phyloP scores from a whole-genome alignment of 2,113 vertebrate species.

The Pitta sordida region DNA sequence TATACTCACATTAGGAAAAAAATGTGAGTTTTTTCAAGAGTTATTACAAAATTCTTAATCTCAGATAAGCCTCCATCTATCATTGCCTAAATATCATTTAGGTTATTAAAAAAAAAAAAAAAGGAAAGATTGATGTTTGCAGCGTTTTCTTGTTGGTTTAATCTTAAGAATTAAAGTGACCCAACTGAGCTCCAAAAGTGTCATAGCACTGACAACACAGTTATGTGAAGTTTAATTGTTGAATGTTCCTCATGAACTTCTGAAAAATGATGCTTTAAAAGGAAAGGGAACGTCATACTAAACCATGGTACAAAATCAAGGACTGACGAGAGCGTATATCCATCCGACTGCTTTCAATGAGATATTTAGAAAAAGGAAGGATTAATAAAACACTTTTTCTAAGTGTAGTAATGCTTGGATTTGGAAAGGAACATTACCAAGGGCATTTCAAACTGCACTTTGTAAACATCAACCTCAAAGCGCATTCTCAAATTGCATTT shows the following conservation, averaged over 20 bases:
- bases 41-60: background rate
- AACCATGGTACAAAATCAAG: background rate
- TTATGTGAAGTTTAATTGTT: background rate
- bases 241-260: background rate
- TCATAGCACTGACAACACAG: background rate
- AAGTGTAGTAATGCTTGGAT: background rate
- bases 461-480: background rate
- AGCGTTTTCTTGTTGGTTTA: background rate
- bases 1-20: background rate
- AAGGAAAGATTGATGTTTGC: rapidly evolving
- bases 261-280: background rate
- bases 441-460: background rate
- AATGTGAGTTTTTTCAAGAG: background rate
- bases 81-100: background rate
- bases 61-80: background rate
- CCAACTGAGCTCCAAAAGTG: background rate
- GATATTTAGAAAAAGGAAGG: background rate
- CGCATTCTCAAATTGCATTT: background rate
- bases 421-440: background rate
- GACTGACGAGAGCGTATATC: background rate
- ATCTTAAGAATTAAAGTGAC: background rate
- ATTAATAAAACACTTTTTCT: background rate
- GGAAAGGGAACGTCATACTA: background rate
- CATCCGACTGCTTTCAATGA: background rate
- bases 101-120: background rate